phyloP scores from a whole-genome alignment of 1,140 invertebrate species.

The Chrysopa pallens region DNA sequence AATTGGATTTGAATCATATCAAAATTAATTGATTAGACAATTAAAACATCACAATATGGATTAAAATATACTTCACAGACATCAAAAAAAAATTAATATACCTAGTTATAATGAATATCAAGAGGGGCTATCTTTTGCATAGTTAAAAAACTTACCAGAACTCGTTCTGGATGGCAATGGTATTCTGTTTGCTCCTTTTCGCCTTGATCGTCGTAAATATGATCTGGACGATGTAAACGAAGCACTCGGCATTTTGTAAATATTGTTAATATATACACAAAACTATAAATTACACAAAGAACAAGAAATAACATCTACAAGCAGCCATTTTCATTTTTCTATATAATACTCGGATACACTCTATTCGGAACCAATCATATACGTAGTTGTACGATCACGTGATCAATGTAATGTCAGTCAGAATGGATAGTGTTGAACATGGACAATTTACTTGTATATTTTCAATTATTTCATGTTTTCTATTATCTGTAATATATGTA shows the following conservation, averaged over 20 bases:
- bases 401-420: slow-evolving; percentile 20
- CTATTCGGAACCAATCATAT: slow-evolving; percentile 11
- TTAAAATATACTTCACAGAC: too few species aligned
- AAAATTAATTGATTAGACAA: too few species aligned
- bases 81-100: too few species aligned
- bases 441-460: slow-evolving; percentile 18
- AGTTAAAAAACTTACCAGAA: slow-evolving; percentile 39
- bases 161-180: slow-evolving; percentile 59
- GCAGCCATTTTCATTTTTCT: slow-evolving; percentile 41
- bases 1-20: too few species aligned
- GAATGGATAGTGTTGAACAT: slow-evolving; percentile 20
- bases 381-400: slow-evolving; percentile 13
- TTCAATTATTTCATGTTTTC: slow-evolving; percentile 41
- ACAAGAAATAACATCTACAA: slow-evolving; percentile 35
- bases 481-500: slow-evolving; percentile 57
- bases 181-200: slow-evolving; percentile 67
- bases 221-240: slow-evolving; percentile 73
- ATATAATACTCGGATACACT: slow-evolving; percentile 8
- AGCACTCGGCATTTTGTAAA: slow-evolving; percentile 67
- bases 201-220: slow-evolving; percentile 65
- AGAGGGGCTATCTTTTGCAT: too few species aligned
- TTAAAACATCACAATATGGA: too few species aligned
- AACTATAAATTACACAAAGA: slow-evolving; percentile 41
- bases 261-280: slow-evolving; percentile 12
- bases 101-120: too few species aligned